phyloP scores from a whole-genome alignment of 2,888 invertebrate genomes.

The Cheilosia vernalis region DNA sequence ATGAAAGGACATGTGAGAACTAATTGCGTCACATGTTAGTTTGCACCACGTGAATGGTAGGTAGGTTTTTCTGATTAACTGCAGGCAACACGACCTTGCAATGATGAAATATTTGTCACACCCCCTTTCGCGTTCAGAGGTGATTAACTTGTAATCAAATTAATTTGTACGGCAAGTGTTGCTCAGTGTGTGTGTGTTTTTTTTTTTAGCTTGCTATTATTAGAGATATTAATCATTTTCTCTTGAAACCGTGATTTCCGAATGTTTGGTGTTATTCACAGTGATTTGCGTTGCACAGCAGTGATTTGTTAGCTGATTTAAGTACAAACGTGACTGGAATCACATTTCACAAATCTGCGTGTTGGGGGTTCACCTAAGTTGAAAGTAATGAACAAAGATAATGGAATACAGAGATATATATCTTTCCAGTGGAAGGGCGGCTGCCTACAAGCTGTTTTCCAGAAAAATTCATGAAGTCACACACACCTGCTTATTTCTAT shows the following conservation, averaged over 20 bases:
- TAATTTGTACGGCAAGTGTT: background rate
- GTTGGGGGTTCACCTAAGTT: background rate
- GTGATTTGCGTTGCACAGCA: background rate
- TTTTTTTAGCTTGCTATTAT: background rate
- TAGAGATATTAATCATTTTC: background rate
- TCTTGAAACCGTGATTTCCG: background rate
- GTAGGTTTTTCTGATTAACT: no score
- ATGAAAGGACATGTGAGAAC: no score
- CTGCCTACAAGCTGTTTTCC: no score
- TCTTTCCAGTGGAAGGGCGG: no score
- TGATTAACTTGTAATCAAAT: background rate
- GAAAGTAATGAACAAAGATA: no score
- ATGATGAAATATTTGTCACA: background rate
- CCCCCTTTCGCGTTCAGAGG: background rate
- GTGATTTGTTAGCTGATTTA: constrained; percentile 5
- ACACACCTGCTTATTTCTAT: no score
- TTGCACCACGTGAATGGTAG: no score
- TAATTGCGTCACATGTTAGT: no score
- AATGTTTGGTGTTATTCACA: background rate
- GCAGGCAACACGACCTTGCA: no score
- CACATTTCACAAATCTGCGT: background rate
- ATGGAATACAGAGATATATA: no score
- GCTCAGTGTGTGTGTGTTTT: background rate
- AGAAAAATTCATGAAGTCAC: no score
- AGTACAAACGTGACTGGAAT: background rate